Conservation (phyloP, 37 sponge, comb jelly and placozoan species). For the Theonella swinhoei region DNA sequence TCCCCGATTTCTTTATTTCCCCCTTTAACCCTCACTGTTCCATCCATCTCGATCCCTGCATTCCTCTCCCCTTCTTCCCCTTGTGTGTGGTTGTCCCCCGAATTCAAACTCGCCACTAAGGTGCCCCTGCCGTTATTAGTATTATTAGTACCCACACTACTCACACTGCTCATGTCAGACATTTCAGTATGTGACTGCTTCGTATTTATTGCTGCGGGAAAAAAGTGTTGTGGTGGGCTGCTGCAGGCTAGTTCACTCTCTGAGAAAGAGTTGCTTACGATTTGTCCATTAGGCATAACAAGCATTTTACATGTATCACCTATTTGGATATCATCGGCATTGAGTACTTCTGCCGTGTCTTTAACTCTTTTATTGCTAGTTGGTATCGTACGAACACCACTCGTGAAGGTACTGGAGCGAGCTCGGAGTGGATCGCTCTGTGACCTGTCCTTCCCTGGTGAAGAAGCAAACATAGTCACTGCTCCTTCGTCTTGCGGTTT, state of each 20-base stretch:
- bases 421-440: background rate
- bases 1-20: too few species aligned
- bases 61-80: background rate
- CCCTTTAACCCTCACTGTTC: too few species aligned
- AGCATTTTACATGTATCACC: too few species aligned
- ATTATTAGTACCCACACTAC: background rate
- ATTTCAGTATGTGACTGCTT: slow-evolving; percentile 40
- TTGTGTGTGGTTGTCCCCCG: background rate
- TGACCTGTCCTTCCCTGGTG: background rate
- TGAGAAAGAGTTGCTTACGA: background rate
- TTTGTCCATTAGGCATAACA: background rate
- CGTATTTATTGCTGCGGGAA: background rate
- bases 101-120: background rate
- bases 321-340: too few species aligned
- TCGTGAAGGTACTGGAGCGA: background rate
- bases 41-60: background rate
- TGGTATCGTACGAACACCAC: background rate
- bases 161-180: slow-evolving; percentile 35
- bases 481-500: background rate
- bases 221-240: background rate
- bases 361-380: background rate
- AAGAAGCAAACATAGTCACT: background rate
- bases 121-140: background rate
- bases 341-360: background rate
- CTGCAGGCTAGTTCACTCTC: background rate